Base-by-base conservation (phyloP, 2,113 vertebrate species). In the Ceyx melanurus region DNA sequence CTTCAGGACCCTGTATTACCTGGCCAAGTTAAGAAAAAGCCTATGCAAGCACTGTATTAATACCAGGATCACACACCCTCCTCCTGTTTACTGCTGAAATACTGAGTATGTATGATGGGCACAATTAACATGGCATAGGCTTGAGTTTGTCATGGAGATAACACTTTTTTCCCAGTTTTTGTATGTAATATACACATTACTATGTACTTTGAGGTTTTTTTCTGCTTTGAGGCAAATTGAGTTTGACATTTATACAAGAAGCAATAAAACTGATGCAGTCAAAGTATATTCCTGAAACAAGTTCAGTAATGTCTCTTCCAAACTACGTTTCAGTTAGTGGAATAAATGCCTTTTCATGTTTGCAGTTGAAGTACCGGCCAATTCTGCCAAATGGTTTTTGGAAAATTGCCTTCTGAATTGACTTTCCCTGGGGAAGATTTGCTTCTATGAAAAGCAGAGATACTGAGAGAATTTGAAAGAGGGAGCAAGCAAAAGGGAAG, bases 271-370 rank as follows among this genome's bases (percentile, higher is more conserved):
- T 78, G 93, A 96, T 95, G 90, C 87, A 96, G 92, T 91, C 88
- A 96, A 94, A 95, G 93, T 93, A 93, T 97, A 96, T 97, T 97
- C 96, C 94, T 96, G 91, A 96, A 97, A 96, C 89, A 97, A 96
- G 95, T 96, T 97, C 92, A 96, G 93, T 93, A 95, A 96, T 95
- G 93, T 97, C 94, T 98, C 87, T 95, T 97, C 89, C 95, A 96
- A 95, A 96, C 82, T 94, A 65, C 77, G 45, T 96, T 95, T 97
- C 94, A 97, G 95, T 96, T 97, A 96, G 94, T 93, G 93, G 96
- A 97, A 97, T 97, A 97, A 97, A 97, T 97, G 96, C 95, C 95
- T 97, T 97, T 98, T 97, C 96, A 96, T 95, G 95, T 97, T 96
- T 92, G 70, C 79, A 96, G 90, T 88, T 92, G 80, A 96, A 97